Conservation (phyloP, 2,797 vertebrate species). For the Psittacula echo region DNA sequence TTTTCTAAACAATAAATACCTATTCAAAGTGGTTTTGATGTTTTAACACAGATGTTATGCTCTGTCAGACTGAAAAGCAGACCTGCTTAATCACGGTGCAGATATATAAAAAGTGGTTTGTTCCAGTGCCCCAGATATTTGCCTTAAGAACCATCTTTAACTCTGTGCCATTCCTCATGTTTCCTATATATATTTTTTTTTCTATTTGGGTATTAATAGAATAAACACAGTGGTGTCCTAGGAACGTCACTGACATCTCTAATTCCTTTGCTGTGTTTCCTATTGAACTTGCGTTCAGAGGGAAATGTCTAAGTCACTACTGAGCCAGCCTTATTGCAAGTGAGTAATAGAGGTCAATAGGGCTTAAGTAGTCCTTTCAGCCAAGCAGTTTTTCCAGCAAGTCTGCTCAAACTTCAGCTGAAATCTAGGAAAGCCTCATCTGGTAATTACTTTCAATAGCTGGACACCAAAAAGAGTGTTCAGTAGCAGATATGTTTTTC, state of each 20-base stretch:
- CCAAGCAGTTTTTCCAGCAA: background rate
- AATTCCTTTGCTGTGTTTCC: background rate
- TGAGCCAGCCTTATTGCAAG: background rate
- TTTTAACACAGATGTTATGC: background rate
- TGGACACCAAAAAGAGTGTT: background rate
- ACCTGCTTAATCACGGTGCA: background rate
- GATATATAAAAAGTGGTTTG: background rate
- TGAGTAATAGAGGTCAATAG: background rate
- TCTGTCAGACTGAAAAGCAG: background rate
- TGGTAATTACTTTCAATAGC: background rate
- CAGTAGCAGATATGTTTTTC: background rate
- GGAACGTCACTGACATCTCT: background rate
- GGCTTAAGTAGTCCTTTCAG: background rate
- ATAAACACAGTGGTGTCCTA: background rate
- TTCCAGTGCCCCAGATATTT: background rate
- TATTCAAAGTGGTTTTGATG: background rate
- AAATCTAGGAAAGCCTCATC: background rate
- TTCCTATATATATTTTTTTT: background rate
- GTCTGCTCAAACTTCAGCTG: background rate
- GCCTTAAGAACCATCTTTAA: background rate
- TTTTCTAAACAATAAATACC: background rate
- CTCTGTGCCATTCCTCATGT: background rate
- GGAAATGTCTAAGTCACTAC: background rate
- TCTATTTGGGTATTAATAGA: background rate
- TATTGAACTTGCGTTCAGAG: background rate